Base-by-base conservation (phyloP, 2,113 vertebrate genomes). In the Catharus fuscescens region DNA sequence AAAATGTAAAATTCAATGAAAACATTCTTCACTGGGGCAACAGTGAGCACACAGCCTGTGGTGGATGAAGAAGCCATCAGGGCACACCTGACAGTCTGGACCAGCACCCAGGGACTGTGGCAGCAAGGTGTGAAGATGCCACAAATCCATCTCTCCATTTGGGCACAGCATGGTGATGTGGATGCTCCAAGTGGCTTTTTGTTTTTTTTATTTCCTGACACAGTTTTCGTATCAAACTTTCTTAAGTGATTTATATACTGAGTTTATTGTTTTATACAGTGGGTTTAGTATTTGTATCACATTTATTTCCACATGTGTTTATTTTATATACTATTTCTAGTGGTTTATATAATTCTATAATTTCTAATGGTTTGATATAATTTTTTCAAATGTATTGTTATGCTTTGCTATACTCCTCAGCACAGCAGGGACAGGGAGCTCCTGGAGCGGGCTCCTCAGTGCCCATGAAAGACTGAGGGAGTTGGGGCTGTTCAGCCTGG, bases 11-110 rank as follows among this genome's bases (percentile, higher is more conserved):
- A 61, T 86, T 52, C 26, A 31, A 5, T 11, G 24, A 40, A 81
- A 88, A 32, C 0, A 0, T 64, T 38, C 34, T 45, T 85, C 32
- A 4, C 0, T 45, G 12, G 10, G 9, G 25, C 10, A 40, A 45
- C 59, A 60, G 25, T 8, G 53, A 67, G 53, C 53, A 52, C 62
- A 14, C 18, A 64, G 10, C 14, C 10, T 61, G 8, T 12, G 17
- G 8, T 13, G 42, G 17, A 16, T 32, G 48, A 9, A 67, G 38
- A 54, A 92, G 23, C 21, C 19, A 7, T 32, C 29, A 57, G 42
- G 10, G 36, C 78, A 2, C 18, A 25, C 12, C 16, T 71, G n/a
- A 31, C 18, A 53, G 29, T 28, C 20, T 5, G 54, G 24, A 15
- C 42, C 38, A 71, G 47, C n/a, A 36, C 12, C n/a, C 47, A 14